Evolutionary conservation across 2,113 vertebrate genomes (phyloP).

Genomic region (Ondatra zibethicus): DNA sequence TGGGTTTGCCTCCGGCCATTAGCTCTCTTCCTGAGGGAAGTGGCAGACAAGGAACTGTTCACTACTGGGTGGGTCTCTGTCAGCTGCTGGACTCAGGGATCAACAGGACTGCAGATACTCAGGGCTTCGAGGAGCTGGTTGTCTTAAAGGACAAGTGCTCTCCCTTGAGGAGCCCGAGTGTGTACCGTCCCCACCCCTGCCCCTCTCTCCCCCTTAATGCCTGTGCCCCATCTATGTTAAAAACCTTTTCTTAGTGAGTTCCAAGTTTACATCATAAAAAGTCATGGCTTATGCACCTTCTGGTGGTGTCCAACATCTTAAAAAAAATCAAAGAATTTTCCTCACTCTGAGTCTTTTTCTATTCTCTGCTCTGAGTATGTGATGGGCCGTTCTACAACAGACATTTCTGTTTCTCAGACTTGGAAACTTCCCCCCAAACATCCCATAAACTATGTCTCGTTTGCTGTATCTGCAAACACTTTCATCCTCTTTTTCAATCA

Average conservation of each 20-base stretch:
- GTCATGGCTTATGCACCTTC: neutral
- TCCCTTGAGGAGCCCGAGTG: neutral
- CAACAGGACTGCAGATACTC: neutral
- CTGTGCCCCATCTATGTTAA: neutral
- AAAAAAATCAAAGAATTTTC: neutral
- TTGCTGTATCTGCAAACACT: neutral
- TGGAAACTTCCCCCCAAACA: neutral
- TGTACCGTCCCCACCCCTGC: neutral
- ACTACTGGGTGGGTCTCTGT: neutral
- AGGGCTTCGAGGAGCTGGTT: neutral
- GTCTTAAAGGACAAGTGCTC: neutral
- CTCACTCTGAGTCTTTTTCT: neutral
- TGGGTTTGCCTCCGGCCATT: neutral
- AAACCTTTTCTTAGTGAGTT: neutral
- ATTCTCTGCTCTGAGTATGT: neutral
- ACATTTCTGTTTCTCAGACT: neutral
- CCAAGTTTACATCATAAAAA: neutral
- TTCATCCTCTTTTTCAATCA: neutral
- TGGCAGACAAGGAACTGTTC: neutral
- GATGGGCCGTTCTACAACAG: neutral
- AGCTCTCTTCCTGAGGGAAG: neutral
- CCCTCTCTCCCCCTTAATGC: neutral
- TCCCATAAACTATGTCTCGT: neutral
- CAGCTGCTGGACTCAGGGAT: neutral
- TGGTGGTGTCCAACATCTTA: neutral